Conservation (phyloP, 2,113 vertebrate species). For the Hirundichthys speculiger region DNA sequence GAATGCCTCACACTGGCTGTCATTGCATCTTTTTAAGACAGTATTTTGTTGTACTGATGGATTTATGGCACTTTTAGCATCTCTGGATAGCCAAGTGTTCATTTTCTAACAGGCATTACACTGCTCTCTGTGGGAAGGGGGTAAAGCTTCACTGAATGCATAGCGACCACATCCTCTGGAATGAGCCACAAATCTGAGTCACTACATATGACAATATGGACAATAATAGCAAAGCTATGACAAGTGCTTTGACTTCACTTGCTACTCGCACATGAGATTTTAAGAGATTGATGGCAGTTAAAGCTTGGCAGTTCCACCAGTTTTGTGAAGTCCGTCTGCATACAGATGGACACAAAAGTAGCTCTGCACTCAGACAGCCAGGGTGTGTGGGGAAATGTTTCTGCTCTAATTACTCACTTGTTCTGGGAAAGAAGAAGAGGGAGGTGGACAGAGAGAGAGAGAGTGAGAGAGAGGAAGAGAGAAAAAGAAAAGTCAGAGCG, state of each 20-base stretch:
- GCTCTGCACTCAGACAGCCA: conserved; percentile 30
- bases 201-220: conserved; percentile 10
- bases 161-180: conserved; percentile 22
- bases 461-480: neutral
- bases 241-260: conserved; percentile 17
- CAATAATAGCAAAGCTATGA: conserved; percentile 10
- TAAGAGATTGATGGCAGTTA: conserved; percentile 13
- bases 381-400: conserved; percentile 65
- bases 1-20: neutral
- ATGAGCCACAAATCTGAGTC: conserved; percentile 35
- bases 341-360: conserved; percentile 38
- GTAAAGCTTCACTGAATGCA: conserved; percentile 3
- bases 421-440: conserved; percentile 57
- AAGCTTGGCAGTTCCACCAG: conserved; percentile 16
- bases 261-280: neutral
- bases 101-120: conserved; percentile 13
- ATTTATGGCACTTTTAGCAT: neutral
- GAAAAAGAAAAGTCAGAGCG: conserved; percentile 18
- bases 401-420: conserved; percentile 76
- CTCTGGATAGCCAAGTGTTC: neutral
- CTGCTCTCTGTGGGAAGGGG: neutral
- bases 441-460: no score
- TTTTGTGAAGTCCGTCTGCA: conserved; percentile 25
- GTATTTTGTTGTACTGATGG: neutral
- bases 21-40: neutral